Evolutionary conservation across 2,113 vertebrate species (phyloP).

Genomic region (Pituophis catenifer): DNA sequence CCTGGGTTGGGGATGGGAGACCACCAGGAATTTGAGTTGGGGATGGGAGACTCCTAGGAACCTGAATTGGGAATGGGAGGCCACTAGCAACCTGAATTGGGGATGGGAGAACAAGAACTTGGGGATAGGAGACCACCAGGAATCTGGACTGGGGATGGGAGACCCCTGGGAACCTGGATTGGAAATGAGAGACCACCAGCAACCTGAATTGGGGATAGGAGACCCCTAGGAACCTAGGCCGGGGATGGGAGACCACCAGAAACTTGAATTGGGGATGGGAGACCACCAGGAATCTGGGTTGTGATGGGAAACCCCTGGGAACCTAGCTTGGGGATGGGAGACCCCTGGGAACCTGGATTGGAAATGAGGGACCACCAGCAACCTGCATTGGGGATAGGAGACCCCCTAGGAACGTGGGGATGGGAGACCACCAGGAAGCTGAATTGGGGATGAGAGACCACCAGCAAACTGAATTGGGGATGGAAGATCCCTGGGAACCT

Average conservation of each 20-base stretch:
- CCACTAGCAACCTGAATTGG: too few species aligned
- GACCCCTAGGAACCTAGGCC: not conserved
- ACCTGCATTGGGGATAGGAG: not conserved
- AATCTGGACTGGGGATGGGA: not conserved
- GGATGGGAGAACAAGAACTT: not conserved
- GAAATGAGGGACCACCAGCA: too few species aligned
- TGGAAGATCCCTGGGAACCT: not conserved
- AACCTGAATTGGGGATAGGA: not conserved
- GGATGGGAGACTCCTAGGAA: not conserved
- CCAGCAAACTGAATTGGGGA: rapidly evolving
- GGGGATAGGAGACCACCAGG: not conserved
- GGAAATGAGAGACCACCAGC: not conserved
- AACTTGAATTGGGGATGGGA: not conserved
- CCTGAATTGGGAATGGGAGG: too few species aligned
- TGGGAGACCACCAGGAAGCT: not conserved
- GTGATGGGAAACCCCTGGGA: too few species aligned
- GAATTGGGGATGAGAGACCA: not conserved
- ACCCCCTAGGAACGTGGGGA: not conserved
- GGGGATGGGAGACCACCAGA: not conserved
- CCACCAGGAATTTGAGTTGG: rapidly evolving
- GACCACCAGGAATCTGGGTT: not conserved
- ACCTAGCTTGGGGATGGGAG: not conserved
- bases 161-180: too few species aligned
- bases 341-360: rapidly evolving
- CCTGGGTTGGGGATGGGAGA: not conserved